Evolutionary conservation across 2,888 invertebrate species (phyloP), one percentile per base, ranked within the genome.

Genomic region (Euproctis similis): DNA sequence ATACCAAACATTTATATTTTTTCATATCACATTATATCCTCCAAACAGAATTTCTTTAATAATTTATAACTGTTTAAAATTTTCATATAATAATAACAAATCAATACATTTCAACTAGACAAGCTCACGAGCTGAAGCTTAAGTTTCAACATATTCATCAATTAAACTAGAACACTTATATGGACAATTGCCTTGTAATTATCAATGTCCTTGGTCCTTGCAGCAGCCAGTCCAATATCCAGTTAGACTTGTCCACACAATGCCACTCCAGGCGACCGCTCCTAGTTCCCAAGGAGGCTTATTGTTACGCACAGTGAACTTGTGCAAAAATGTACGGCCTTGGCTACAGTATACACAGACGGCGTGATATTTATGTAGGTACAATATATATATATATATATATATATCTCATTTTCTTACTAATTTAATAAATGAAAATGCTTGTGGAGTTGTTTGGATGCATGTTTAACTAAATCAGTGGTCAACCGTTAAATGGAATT

Each of bases 211-310:
- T 39, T 44, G 46, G 54, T 57, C 54, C 53, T 53, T 56, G 59
- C 53, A 30, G 30, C 30, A 42, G 46, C 39, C 40, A 43, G 30
- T 24, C 31, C n/a, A n/a, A n/a, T n/a, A 42, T 56, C 65, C 54
- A 53, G 65, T 63, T 45, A 44, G 35, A 55, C 65, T 36, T 12
- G 55, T 48, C 53, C 45, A n/a, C 31, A 59, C 59, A 62, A 56
- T 56, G 55, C 53, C 53, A 56, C 54, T 58, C 55, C 60, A 47
- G 45, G 36, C 46, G 53, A 55, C 46, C 51, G 59, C 50, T 22
- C 39, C 42, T 39, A 37, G 39, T 54, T 48, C 54, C 35, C 46
- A 36, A 36, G 4, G 30, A 31, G 26, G 31, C 33, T 50, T 51
- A 47, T 58, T 49, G 58, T 59, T 35, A 40, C 39, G 34, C 38